Evolutionary conservation across 2,113 vertebrate genomes (phyloP).

Genomic region (Ptilorrhoa leucosticta): DNA sequence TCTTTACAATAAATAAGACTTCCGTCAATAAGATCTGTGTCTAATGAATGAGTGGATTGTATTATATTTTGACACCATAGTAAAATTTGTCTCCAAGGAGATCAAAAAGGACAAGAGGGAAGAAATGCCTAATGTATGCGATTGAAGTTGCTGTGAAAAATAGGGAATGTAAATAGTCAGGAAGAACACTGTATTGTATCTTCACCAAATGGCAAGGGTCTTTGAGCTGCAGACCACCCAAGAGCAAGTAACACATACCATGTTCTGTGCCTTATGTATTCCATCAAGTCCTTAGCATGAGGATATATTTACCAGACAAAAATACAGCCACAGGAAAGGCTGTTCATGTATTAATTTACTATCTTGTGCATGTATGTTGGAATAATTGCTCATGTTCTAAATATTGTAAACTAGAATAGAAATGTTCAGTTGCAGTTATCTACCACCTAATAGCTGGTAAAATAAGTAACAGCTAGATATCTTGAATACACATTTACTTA

Average conservation of each 20-base stretch:
- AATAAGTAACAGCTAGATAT: background rate
- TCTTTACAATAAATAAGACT: background rate
- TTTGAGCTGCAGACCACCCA: slow-evolving; percentile 46
- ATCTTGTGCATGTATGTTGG: background rate
- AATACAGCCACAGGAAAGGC: slow-evolving; percentile 6
- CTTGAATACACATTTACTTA: background rate
- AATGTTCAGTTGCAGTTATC: background rate
- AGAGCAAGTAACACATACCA: background rate
- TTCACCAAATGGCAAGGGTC: background rate
- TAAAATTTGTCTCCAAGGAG: background rate
- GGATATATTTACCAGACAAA: slow-evolving; percentile 30
- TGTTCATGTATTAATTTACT: background rate
- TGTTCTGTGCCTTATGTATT: slow-evolving; percentile 25
- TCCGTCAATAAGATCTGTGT: background rate
- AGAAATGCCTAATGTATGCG: background rate
- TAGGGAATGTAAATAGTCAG: slow-evolving; percentile 2
- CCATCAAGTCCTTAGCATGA: background rate
- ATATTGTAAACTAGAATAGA: background rate
- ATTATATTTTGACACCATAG: background rate
- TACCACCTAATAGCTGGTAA: background rate
- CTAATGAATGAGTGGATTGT: background rate
- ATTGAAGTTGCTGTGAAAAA: slow-evolving; percentile 41
- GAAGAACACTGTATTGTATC: slow-evolving; percentile 45
- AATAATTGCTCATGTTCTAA: slow-evolving; percentile 10
- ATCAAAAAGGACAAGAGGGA: slow-evolving; percentile 4